Evolutionary conservation across 2,888 invertebrate species (phyloP), one percentile per base, ranked within the genome.

Genomic region (Chironomus tentans): DNA sequence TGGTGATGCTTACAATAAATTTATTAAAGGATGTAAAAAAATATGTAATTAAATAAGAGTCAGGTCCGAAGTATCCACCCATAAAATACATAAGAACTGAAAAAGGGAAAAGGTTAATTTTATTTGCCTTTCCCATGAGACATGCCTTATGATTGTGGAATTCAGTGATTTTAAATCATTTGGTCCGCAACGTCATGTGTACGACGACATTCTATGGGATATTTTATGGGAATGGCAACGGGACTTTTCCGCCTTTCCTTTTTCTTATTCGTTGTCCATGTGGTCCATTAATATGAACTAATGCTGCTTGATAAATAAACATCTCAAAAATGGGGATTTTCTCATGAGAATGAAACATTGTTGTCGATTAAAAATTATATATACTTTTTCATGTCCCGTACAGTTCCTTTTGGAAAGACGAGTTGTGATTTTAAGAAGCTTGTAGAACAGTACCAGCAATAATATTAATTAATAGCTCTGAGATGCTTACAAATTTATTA

Each of bases 171-270:
- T 56, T 18, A 56, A 56, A 18, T 56, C 15, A 18, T 18, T 56
- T 15, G 18, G 7, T 56, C 56, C 38, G 2, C 10, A 38, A 38
- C 38, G 10, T 13, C 65, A 65, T 65, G 65, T 65, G 65, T 65
- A 13, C 24, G 65, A 65, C 65, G 65, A 56, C 56, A 56, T 12
- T 65, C 24, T 65, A 24, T 65, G 65, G 65, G 21, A 22, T 13
- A 24, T 65, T 65, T 38, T 21, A 65, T 65, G 65, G n/a, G 65
- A 65, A 13, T 21, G 22, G 18, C 65, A 65, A 65, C 65, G 65
- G 65, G 65, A 65, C 65, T 65, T 65, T 65, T 65, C 65, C 65
- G 22, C 65, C 56, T 56, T 56, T 38, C 38, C 56, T 56, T 56
- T 56, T 56, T 65, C 12, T 24, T 65, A 7, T 65, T 65, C 65